Evolutionary conservation across 2,888 invertebrate genomes (phyloP).

Genomic region (Himalopsyche anomala): DNA sequence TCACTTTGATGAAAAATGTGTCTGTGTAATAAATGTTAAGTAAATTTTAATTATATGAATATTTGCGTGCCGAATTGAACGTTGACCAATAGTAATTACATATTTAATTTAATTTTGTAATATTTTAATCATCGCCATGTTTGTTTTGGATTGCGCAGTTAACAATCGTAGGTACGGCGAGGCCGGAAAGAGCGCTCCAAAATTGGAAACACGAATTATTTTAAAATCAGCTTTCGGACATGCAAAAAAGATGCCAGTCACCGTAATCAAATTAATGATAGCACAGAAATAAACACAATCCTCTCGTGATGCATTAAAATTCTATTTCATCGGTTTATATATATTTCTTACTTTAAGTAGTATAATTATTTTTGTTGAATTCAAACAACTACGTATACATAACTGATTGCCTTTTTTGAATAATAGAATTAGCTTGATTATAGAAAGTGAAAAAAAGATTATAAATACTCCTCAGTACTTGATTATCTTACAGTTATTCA

Average conservation of each 20-base stretch:
- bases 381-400: too few relatives aligned
- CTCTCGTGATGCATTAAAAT: neutral
- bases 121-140: slow-evolving; percentile 29
- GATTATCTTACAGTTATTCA: too few relatives aligned
- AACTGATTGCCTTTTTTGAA: too few relatives aligned
- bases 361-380: too few relatives aligned
- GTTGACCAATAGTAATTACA: slow-evolving; percentile 32
- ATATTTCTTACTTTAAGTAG: too few relatives aligned
- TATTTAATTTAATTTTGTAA: neutral
- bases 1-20: too few relatives aligned
- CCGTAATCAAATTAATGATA: slow-evolving; percentile 26
- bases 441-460: too few relatives aligned
- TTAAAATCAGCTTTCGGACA: slow-evolving; percentile 42
- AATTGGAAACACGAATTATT: slow-evolving; percentile 41
- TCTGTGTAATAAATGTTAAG: too few relatives aligned
- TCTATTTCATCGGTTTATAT: too few relatives aligned
- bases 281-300: neutral
- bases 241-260: slow-evolving; percentile 40
- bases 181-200: slow-evolving; percentile 39
- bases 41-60: too few relatives aligned
- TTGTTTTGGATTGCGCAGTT: slow-evolving; percentile 40
- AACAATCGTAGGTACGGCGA: neutral
- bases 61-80: neutral
- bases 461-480: too few relatives aligned
- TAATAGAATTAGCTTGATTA: too few relatives aligned